phyloP scores from a whole-genome alignment of 2,888 invertebrate species.

The Nowickia ferox region DNA sequence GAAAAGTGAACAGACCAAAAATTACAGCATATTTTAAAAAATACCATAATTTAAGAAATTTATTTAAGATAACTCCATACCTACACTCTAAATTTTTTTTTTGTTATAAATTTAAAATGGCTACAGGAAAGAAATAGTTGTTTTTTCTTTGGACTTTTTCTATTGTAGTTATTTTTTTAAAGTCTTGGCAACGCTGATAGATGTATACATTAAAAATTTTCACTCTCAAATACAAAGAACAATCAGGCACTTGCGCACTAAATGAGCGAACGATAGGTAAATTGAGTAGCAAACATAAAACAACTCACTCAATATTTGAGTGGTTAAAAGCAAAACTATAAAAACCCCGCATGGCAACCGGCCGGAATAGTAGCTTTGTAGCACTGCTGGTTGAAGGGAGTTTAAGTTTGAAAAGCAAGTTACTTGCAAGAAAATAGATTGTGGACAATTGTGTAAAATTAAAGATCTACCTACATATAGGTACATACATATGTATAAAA shows the following conservation, averaged over 20 bases:
- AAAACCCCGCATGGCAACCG: constrained; percentile 79
- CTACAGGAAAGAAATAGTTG: too few relatives aligned
- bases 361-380: constrained; percentile 83
- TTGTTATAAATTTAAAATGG: too few relatives aligned
- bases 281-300: constrained; percentile 7
- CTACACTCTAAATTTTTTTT: too few relatives aligned
- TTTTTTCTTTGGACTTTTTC: too few relatives aligned
- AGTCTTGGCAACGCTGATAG: too few relatives aligned
- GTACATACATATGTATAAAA: too few relatives aligned
- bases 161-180: too few relatives aligned
- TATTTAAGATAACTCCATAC: too few relatives aligned
- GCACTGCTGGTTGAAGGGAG: constrained; percentile 79
- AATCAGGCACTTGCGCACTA: constrained; percentile 47
- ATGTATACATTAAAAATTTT: neutral
- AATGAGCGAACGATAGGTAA: neutral
- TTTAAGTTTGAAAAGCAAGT: constrained; percentile 21
- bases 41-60: too few relatives aligned
- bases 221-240: constrained; percentile 29
- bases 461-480: neutral
- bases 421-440: constrained; percentile 35
- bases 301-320: constrained; percentile 55
- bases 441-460: constrained; percentile 48
- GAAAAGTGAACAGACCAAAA: too few relatives aligned
- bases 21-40: too few relatives aligned
- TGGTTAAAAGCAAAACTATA: constrained; percentile 77